Evolutionary conservation across 2,888 invertebrate species (phyloP), one percentile per base, ranked within the genome.

Genomic region (Pycnomerus fuliginosus): DNA sequence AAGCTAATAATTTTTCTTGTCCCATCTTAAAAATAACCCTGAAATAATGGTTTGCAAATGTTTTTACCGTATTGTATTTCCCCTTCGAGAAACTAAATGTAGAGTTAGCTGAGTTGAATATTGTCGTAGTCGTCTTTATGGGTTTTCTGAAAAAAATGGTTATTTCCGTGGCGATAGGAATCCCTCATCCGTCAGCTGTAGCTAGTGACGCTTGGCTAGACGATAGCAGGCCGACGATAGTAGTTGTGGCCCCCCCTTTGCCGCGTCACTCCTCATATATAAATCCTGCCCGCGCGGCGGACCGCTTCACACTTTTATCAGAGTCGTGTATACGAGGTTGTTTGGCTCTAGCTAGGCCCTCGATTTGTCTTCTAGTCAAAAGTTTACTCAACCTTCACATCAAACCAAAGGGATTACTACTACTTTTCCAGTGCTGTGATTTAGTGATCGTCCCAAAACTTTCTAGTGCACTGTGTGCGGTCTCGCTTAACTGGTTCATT

Each of bases 281-380:
- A 56, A 38, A 39, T 15, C 25, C 11, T 3, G 12, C 16, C 33
- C 30, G 32, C 35, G 16, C 24, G 13, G 10, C 48, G 46, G 54
- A 53, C 40, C 46, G 47, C 52, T 53, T 58, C 58, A 65, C 56
- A 63, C 55, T 55, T 22, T 41, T 41, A 35, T 36, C 35, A 48
- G 44, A 40, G 39, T 38, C 38, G 37, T 36, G 40, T 46, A 33
- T 16, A 43, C 34, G 24, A 44, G 61, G 61, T 60, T 52, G 62
- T 64, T 62, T 64, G 54, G 62, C 62, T 57, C 40, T 29, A 55
- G 63, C 62, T 62, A 62, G 64, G 56, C 62, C 61, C 61, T 62
- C 62, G 44, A 32, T 40, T 31, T 30, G 41, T 49, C 38, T 31
- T 45, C 61, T 61, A 62, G 60, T 62, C 62, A 53, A 31, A 23